Conservation (phyloP, 2,797 vertebrate species). For the Gallinago nigripennis region DNA sequence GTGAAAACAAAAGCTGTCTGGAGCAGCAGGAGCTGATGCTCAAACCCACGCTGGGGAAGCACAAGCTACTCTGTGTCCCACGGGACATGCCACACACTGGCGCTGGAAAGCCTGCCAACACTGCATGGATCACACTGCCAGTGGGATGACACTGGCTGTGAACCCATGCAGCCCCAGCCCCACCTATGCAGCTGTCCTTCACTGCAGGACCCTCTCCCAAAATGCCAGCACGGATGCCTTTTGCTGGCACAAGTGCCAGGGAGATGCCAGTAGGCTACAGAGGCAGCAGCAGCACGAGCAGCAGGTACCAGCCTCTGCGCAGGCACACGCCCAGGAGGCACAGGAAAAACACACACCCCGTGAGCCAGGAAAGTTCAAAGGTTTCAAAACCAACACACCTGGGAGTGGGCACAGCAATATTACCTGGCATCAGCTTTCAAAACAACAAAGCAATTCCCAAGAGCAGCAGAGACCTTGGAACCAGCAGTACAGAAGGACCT, state of each 20-base stretch:
- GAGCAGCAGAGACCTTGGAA: background rate
- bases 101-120: background rate
- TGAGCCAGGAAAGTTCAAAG: background rate
- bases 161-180: background rate
- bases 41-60: background rate
- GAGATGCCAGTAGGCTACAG: background rate
- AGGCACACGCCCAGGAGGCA: background rate
- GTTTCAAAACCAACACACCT: background rate
- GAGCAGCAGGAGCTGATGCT: background rate
- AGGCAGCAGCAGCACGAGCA: background rate
- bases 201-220: background rate
- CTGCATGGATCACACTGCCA: fast-evolving
- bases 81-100: fast-evolving
- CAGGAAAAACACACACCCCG: background rate
- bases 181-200: background rate
- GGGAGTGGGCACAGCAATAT: background rate
- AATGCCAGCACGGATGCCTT: fast-evolving
- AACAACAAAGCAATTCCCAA: background rate
- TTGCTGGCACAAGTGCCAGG: background rate
- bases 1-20: background rate
- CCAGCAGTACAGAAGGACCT: background rate
- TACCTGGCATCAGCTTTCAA: background rate
- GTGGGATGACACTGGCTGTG: fast-evolving
- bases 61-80: background rate
- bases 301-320: background rate